Base-by-base conservation (phyloP, 2,888 invertebrate genomes). In the Chaetogeoica ovagalla region DNA sequence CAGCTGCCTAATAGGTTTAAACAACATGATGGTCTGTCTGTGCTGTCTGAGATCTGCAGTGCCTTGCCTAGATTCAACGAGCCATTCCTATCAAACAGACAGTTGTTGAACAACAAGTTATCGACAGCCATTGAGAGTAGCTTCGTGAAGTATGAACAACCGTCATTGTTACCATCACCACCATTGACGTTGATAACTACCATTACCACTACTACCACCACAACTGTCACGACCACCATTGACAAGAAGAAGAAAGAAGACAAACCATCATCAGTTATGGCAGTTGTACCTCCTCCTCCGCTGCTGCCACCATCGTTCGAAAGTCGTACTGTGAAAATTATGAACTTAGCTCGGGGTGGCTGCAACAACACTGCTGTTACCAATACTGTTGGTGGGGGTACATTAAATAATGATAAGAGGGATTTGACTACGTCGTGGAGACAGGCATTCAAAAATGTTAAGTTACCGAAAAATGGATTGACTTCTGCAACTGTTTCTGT, bases 361-460 rank as follows among this genome's bases (percentile, higher is more conserved):
- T 52, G 11, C 37, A 39, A 19, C 23, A 8, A 6, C 37, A 48
- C 48, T 13, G 43, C 11, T 43, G 11, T 15, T 11, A 13, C 11
- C 55, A 19, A 55, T 23, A 23, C 19, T 19, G n/a, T 39, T 8
- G 63, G 8, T 8, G n/a, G 6, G 2, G 60, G 13, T 19, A 30
- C 23, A 9, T 55, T 19, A 0, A 57, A 74, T 30, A 30, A 4
- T 23, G 62, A 79, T 0, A 70, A 71, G 57, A 79, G 71, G 17
- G 70, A 82, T 69, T 43, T 81, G 9, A 5, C 52, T 9, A 5
- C 62, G 8, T 75, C 84, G 17, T 84, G 84, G 84, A 83, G 75
- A 43, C 83, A 82, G 21, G 84, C 84, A 1, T 84, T 84, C 71
- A 84, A 83, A 82, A 84, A 84, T 74, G 83, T 83, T 0, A 84